Base-by-base conservation (phyloP, 2,113 vertebrate genomes). In the Neoarius graeffei region DNA sequence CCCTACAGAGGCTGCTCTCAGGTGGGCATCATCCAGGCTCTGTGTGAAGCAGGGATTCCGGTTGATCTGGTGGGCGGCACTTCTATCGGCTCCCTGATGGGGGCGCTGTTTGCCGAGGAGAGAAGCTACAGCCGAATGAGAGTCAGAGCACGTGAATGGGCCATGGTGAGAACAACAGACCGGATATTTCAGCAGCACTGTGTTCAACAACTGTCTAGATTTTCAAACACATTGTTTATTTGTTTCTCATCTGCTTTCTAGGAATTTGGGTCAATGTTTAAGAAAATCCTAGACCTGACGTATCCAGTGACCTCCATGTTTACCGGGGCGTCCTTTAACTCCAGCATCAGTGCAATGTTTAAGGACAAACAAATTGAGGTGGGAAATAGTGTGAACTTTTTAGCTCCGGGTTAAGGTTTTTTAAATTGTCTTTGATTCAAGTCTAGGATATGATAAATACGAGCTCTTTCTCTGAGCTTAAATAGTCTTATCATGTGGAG, bases 221-320 rank as follows among this genome's bases (percentile, higher is more conserved):
- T 54, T 77, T 54, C 42, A 7, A 77, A 66, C 10, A 10, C 13
- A 3, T 54, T 10, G 9, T 67, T 64, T 69, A 69, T 73, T 54
- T 10, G 9, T 67, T 64, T 69, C 73, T 73, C 76, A 7, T 81
- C 77, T 79, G 35, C 83, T 48, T 9, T 66, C 69, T 87, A 98
- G 98, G 96, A 96, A 5, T 97, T 98, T 96, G 97, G 95, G 0
- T 98, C 96, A 0, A 92, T 97, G 91, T 94, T 96, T 84, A 98
- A 96, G 93, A 95, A 96, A 7, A 93, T 97, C 25, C 91, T 98
- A 15, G 98, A 99, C 91, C 90, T 99, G 94, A 99, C 98, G 0
- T 99, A 98, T 87, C 97, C 98, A 0, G 94, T 98, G 86, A 99
- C 97, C 7, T 98, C 98, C 23, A 97, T 99, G 97, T 99, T 99